A percentile compares a stretch with the other conserved stretches of the same genome.
Evolutionary conservation across 2,797 vertebrate species (phyloP).

Genomic region (Xerus rutilus): DNA sequence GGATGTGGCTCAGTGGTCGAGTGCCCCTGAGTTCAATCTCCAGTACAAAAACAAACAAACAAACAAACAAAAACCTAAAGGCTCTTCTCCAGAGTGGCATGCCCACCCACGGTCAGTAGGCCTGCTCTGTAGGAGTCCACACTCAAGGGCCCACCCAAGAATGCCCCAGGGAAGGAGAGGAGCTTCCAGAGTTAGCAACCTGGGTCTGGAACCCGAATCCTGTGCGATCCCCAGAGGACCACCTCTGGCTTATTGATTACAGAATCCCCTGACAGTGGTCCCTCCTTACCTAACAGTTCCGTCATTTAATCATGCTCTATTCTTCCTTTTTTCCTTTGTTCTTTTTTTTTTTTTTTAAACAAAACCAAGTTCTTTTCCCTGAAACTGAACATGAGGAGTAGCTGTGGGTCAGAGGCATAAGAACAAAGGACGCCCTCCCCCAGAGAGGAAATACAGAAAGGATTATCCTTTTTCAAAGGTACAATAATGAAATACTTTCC

Average conservation of each 20-base stretch:
- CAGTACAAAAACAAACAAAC: no score
- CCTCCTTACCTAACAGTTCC: neutral
- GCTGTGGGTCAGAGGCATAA: conserved; percentile 58
- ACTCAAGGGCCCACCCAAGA: neutral
- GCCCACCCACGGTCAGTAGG: neutral
- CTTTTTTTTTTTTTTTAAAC: neutral
- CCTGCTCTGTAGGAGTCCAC: neutral
- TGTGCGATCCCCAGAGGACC: neutral
- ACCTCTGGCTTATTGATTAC: neutral
- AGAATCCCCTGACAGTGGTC: neutral
- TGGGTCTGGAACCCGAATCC: neutral
- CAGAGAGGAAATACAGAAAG: conserved; percentile 76
- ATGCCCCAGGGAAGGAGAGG: neutral
- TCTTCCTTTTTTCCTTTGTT: neutral
- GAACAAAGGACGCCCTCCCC: conserved; percentile 74
- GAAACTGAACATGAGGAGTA: conserved; percentile 49
- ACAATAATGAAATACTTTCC: conserved; percentile 79
- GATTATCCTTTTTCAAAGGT: conserved; percentile 79
- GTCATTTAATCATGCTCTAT: conserved; percentile 22
- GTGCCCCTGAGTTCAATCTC: no score
- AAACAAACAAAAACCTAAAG: neutral
- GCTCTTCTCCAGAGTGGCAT: neutral
- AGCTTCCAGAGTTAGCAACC: neutral
- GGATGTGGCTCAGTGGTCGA: no score
- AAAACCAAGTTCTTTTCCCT: neutral